These are phyloP conservation scores for Masnerella sp. DNA, from an alignment of 2,888 invertebrate species.

Conservation along the genomic window DNA sequence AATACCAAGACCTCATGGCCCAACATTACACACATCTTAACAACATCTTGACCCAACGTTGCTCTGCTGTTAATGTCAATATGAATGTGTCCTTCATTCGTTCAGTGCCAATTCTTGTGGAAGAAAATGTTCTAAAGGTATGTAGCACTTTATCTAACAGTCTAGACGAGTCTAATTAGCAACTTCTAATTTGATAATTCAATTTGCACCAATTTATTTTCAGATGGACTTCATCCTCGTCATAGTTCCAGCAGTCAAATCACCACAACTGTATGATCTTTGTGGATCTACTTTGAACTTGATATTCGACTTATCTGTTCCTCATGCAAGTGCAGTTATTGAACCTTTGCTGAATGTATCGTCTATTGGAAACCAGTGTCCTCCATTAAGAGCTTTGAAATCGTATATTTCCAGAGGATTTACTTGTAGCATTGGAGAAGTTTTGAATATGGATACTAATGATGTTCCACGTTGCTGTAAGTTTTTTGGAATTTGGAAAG, in stretches of 20 bases:
- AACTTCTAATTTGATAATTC: not conserved
- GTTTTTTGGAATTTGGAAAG: no score
- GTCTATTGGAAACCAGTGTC: slow-evolving; percentile 94
- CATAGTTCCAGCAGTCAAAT: slow-evolving; percentile 91
- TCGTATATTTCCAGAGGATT: slow-evolving; percentile 93
- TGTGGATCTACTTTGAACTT: slow-evolving; percentile 95
- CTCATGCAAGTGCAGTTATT: slow-evolving; percentile 93
- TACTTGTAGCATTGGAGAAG: slow-evolving; percentile 95
- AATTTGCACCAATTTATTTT: not conserved
- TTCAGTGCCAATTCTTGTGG: slow-evolving; percentile 87
- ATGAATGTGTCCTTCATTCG: slow-evolving; percentile 95
- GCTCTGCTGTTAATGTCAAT: slow-evolving; percentile 95
- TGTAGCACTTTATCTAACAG: not conserved
- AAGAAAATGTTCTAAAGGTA: slow-evolving; percentile 90
- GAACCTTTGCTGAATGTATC: slow-evolving; percentile 93
- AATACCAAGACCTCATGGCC: slow-evolving; percentile 89
- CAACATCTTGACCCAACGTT: slow-evolving; percentile 90
- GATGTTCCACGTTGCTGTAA: slow-evolving; percentile 94
- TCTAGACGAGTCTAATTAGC: not conserved
- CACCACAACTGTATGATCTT: slow-evolving; percentile 94
- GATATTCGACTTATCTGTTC: slow-evolving; percentile 95
- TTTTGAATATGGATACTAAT: slow-evolving; percentile 94
- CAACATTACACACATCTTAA: slow-evolving; percentile 90
- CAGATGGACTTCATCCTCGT: slow-evolving; percentile 91
- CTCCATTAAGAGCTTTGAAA: slow-evolving; percentile 90